Evolutionary conservation across 2,888 invertebrate genomes (phyloP).

Genomic region (Anarsia innoxiella): DNA sequence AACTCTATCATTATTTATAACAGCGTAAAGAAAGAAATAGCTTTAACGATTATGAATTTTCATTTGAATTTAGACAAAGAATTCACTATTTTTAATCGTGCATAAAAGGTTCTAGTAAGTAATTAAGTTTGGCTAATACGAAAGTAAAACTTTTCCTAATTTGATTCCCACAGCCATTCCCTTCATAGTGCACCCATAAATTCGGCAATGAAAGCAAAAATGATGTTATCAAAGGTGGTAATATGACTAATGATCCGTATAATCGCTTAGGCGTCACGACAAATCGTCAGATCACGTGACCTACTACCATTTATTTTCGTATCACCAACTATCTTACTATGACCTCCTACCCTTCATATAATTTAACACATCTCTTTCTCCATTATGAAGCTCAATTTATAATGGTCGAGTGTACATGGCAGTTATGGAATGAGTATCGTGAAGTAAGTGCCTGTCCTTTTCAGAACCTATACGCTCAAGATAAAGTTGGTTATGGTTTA

Average conservation of each 20-base stretch:
- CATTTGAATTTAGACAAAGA: too few species aligned
- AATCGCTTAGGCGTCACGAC: constrained; percentile 64
- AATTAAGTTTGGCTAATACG: too few species aligned
- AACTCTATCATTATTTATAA: too few species aligned
- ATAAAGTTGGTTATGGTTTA: constrained; percentile 21
- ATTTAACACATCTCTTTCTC: constrained; percentile 14
- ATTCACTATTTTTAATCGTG: too few species aligned
- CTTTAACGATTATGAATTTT: too few species aligned
- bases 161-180: not conserved
- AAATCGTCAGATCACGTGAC: constrained; percentile 67
- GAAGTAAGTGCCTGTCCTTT: constrained; percentile 19
- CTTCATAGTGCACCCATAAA: constrained; percentile 21
- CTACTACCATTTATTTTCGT: constrained; percentile 50
- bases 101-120: too few species aligned
- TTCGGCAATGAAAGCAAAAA: constrained; percentile 44
- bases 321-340: constrained; percentile 21
- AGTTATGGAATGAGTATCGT: constrained; percentile 31
- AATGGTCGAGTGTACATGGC: constrained; percentile 17
- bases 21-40: too few species aligned
- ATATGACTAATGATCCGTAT: constrained; percentile 66
- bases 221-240: constrained; percentile 68
- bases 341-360: constrained; percentile 16
- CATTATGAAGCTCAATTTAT: constrained; percentile 5
- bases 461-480: constrained; percentile 19
- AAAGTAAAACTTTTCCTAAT: not conserved